Evolutionary conservation across 2,113 vertebrate species (phyloP).

Genomic region (Acanthisitta chloris): DNA sequence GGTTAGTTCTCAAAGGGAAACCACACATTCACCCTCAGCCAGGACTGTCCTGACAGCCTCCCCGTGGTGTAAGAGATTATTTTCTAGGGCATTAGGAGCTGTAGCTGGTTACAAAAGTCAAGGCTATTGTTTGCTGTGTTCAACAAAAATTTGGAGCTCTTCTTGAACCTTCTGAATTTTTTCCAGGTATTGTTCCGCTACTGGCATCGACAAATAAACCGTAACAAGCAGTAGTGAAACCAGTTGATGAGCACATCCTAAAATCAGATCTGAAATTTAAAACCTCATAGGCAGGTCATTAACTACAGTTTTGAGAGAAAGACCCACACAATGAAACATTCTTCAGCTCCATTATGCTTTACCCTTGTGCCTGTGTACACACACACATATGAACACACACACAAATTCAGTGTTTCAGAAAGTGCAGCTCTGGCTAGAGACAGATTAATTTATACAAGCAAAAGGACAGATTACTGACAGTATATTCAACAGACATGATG

Average conservation of each 20-base stretch:
- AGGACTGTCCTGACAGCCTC: background rate
- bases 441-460: background rate
- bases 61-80: background rate
- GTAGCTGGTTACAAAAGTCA: background rate
- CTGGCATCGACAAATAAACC: background rate
- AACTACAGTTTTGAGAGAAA: background rate
- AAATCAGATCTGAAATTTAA: background rate
- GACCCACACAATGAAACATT: background rate
- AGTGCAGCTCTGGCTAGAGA: background rate
- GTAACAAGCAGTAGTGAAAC: background rate
- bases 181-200: background rate
- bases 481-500: background rate
- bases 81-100: background rate
- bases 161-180: background rate
- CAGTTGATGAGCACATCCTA: background rate
- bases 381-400: background rate
- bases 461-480: background rate
- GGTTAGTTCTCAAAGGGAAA: background rate
- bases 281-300: background rate
- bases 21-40: background rate
- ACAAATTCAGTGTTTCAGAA: background rate
- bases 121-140: background rate
- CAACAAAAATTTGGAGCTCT: background rate
- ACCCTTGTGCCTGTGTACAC: background rate
- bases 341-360: background rate